phyloP scores from a whole-genome alignment of 2,797 vertebrate species.

The Tokudaia muenninki region DNA sequence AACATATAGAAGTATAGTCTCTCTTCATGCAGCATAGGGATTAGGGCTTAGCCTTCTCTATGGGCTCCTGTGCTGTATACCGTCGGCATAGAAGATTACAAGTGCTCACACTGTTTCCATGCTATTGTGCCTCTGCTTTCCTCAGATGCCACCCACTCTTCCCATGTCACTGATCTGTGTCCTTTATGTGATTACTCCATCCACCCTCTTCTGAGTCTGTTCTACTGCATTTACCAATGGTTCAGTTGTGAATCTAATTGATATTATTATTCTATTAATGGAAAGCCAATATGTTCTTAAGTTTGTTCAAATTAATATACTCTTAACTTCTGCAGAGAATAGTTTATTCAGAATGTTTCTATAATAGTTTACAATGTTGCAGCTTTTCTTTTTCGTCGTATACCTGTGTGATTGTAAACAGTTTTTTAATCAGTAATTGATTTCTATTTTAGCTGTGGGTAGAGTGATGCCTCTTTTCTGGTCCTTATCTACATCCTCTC shows the following conservation, averaged over 20 bases:
- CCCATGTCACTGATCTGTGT: background rate
- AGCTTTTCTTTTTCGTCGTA: background rate
- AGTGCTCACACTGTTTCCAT: background rate
- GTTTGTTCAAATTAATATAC: background rate
- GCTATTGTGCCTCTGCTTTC: too few species aligned
- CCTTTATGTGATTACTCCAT: background rate
- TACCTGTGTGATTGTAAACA: background rate
- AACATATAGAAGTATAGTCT: background rate
- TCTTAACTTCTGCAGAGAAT: background rate
- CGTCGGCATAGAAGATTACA: background rate
- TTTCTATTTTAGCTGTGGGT: background rate
- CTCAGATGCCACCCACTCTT: background rate
- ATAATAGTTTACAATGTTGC: background rate
- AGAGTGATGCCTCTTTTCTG: background rate
- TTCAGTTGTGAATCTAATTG: background rate
- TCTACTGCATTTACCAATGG: background rate
- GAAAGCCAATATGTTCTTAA: background rate
- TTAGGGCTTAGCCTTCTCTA: background rate
- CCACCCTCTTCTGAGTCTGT: background rate
- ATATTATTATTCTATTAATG: background rate
- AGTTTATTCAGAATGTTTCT: background rate
- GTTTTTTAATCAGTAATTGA: background rate
- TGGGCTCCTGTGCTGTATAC: background rate
- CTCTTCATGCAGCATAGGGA: background rate
- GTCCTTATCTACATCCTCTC: background rate